Base-by-base conservation (phyloP, 2,888 invertebrate species). In the Hyposoter dolosus region DNA sequence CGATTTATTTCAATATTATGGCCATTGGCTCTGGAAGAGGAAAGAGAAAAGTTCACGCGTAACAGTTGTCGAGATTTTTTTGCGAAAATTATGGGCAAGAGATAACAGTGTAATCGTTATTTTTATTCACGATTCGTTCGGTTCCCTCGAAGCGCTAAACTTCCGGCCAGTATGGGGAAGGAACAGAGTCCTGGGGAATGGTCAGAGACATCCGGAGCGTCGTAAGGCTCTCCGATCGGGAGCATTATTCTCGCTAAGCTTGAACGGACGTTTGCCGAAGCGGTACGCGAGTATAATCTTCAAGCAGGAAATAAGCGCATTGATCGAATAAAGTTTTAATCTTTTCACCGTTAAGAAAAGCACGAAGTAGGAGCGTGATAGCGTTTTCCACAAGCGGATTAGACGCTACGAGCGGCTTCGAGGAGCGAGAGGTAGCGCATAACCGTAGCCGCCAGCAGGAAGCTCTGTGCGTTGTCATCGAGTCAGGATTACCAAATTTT, bases 281-380 rank as follows among this genome's bases (percentile, higher is more conserved):
- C 65, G 23, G 28, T 65, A 65, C 40, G 68, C 66, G 40, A 74
- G 77, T 9, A 23, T 19, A 60, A 56, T 17, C 72, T 74, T 85
- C 53, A 40, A 69, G 83, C 74, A 78, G 68, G 77, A 83, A 81
- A 80, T 77, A 75, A 79, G 92, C 93, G 91, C 92, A 92, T 93
- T 92, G 91, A 93, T 93, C 91, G 93, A 93, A 93, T 93, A 92
- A 93, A 75, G 93, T 91, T 88, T 78, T 93, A 94, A 94, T 92
- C 94, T 92, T 89, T 86, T 82, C 84, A 87, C 85, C 86, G 83
- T 77, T 86, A 76, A 84, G 89, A 86, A 81, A 88, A 89, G 92
- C 93, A 93, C 94, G 94, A 88, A 87, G 90, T 90, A 63, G 6
- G 86, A 83, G 90, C 94, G 94, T 94, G 94, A 93, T 92, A 91